Base-by-base conservation (phyloP, 2,797 vertebrate genomes). In the Tamandua tetradactyla region DNA sequence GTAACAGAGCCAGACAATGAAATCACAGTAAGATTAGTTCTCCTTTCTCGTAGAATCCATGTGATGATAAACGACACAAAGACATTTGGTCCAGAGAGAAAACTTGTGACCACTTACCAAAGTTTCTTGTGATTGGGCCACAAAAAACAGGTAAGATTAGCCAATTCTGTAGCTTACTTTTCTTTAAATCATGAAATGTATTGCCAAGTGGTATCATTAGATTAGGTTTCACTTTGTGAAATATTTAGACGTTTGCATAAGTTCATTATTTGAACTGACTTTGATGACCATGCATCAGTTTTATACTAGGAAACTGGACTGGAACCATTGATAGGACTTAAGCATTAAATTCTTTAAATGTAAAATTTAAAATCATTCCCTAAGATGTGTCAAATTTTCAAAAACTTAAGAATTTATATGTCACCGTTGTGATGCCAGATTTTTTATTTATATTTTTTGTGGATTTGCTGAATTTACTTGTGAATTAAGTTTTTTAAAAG, bases 31-130 rank as follows among this genome's bases (percentile, higher is more conserved):
- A 85, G 4, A 89, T 14, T 82, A 57, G 20, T 15, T 20, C 0
- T 52, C 95, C 91, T 82, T 95, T 76, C 79, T 79, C 95, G 32
- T 95, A 99, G 99, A 99, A 99, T 96, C 99, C 99, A 0, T 99
- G 99, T 92, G 99, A 99, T 44, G 99, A 99, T 95, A 99, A 99
- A 96, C 98, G 99, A 11, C 99, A 99, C 97, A 99, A 99, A 98
- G 99, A 99, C 97, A 99, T 99, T 97, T 99, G 99, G 99, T 99
- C 99, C 93, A 99, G 99, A 98, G 99, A 99, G 97, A 99, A 99
- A 98, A 99, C 99, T 0, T 99, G 99, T 13, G 99, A 99, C 96
- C 99, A 99, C 92, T 98, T 99, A 90, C 99, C 99, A 94, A 99
- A 99, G 96, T 99, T 99, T 97, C 99, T 99, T 96, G 99, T 99